These are phyloP conservation scores for Pycnomerus fuliginosus DNA, from an alignment of 2,888 invertebrate genomes.

Conservation along the genomic window DNA sequence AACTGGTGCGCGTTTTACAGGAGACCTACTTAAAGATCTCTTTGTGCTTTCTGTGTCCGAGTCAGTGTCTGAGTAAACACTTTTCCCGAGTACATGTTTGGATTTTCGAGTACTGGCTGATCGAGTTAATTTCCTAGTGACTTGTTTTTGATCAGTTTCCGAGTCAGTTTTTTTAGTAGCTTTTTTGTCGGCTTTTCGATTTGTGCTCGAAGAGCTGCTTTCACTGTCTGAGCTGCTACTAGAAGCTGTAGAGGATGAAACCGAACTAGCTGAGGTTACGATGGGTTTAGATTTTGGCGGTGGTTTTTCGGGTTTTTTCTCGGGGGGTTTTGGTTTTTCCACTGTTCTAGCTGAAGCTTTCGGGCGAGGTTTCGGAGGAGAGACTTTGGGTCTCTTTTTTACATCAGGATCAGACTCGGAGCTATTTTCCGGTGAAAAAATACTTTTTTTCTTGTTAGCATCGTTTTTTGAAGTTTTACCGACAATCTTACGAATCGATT, in stretches of 20 bases:
- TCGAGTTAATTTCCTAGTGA: conserved; percentile 68
- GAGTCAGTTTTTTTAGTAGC: conserved; percentile 45
- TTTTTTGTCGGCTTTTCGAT: conserved; percentile 26
- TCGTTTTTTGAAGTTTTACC: conserved; percentile 31
- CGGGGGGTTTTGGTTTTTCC: conserved; percentile 39
- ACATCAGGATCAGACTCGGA: conserved; percentile 62
- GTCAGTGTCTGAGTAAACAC: conserved; percentile 64
- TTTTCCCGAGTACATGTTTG: conserved; percentile 61
- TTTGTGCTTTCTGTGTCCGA: conserved; percentile 63
- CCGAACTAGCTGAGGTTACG: conserved; percentile 52
- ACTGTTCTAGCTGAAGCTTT: conserved; percentile 47
- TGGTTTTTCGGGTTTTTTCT: conserved; percentile 42
- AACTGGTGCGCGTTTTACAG: conserved; percentile 60
- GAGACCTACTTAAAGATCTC: conserved; percentile 61
- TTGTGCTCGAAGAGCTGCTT: conserved; percentile 40
- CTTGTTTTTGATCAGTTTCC: conserved; percentile 45
- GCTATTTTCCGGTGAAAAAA: conserved; percentile 79
- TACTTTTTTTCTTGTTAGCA: conserved; percentile 68
- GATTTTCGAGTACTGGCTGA: conserved; percentile 70
- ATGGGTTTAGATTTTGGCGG: conserved; percentile 67
- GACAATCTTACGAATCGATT: conserved; percentile 20
- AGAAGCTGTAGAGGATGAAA: conserved; percentile 40
- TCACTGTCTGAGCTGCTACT: conserved; percentile 48
- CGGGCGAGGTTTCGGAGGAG: conserved; percentile 46
- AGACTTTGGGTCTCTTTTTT: conserved; percentile 5